Base-by-base conservation (phyloP, 2,113 vertebrate genomes). In the Albula goreensis region DNA sequence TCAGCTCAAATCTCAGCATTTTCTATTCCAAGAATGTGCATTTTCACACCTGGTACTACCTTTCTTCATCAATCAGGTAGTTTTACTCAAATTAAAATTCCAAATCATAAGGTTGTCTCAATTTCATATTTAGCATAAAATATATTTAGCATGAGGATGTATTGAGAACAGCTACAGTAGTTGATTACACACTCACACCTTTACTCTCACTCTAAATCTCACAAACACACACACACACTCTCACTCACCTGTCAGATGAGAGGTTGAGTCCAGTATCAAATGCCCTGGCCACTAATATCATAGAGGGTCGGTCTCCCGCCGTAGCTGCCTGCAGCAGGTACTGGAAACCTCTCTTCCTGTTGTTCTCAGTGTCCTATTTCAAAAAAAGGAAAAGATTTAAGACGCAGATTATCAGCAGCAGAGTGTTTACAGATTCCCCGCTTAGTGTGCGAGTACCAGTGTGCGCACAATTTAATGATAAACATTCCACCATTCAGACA, bases 241-340 rank as follows among this genome's bases (percentile, higher is more conserved):
- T 88, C 83, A 99, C 93, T 88, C 83, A 99, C 98, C 97, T 98
- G 92, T 97, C 94, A 80, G 95, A 92, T 74, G 96, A 91, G 83
- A 99, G 96, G 90, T 95, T 97, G 70, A 93, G 63, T 11, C 97
- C 97, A 0, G 94, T 95, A 86, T 99, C 98, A 56, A 97, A 98
- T 19, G 98, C 97, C 95, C 96, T 96, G 79, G 98, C 98, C 88
- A 98, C 95, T 0, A 96, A 91, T 87, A 99, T 98, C 98, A 99
- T 99, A 78, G 96, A 97, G 48, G 96, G 95, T 2, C 98, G 92
- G 91, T 99, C 97, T 0, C 98, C 98, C 19, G 98, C 97, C 90
- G 98, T 97, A 2, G 98, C 97, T 1, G 97, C 98, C 93, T 94
- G 96, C 89, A 97, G 88, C 81, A 99, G 94, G 89, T 97, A 97